Evolutionary conservation across 2,797 vertebrate species (phyloP).

Genomic region (Prionace glauca): DNA sequence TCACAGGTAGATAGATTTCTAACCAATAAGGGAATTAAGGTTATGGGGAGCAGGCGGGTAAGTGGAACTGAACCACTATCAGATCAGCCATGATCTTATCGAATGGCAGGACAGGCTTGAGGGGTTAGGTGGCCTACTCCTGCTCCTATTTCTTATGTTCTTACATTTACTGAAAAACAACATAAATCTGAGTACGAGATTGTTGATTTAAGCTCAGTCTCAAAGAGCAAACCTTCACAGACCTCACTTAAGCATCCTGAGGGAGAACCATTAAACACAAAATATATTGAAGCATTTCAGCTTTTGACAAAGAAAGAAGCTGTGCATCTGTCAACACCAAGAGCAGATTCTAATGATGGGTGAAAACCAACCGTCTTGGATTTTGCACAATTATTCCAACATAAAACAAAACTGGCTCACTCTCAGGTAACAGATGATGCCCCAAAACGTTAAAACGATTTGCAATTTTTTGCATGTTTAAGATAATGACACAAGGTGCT

Average conservation of each 20-base stretch:
- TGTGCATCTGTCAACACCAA: background rate
- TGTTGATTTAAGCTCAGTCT: background rate
- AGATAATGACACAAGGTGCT: background rate
- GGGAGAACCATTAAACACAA: background rate
- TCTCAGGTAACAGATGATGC: background rate
- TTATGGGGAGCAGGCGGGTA: too few relatives aligned
- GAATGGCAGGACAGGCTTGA: too few relatives aligned
- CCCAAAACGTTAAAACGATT: too few relatives aligned
- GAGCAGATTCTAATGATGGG: background rate
- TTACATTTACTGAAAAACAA: background rate
- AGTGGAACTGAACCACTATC: too few relatives aligned
- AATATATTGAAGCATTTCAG: background rate
- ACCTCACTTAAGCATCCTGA: background rate
- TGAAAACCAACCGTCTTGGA: background rate
- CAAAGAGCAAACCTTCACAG: background rate
- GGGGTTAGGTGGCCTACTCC: too few relatives aligned
- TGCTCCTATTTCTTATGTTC: background rate
- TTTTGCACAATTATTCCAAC: background rate
- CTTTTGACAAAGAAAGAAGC: background rate
- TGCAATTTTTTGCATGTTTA: background rate
- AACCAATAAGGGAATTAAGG: too few relatives aligned
- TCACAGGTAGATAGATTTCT: too few relatives aligned
- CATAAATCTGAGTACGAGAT: background rate
- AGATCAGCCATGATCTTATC: too few relatives aligned
- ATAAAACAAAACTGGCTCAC: background rate